Evolutionary conservation across 2,113 vertebrate species (phyloP).

Genomic region (Plecotus auritus): DNA sequence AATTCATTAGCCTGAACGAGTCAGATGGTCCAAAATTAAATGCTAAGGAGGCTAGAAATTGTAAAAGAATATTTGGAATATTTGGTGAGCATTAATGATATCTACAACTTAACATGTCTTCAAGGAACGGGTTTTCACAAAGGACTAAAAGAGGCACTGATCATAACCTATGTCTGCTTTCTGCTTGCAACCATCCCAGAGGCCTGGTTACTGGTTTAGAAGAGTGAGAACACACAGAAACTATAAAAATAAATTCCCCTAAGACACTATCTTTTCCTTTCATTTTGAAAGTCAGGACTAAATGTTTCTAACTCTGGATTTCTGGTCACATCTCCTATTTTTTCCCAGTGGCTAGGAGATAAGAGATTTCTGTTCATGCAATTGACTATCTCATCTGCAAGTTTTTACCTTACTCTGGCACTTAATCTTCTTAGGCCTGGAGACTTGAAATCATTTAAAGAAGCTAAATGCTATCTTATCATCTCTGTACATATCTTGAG

Average conservation of each 20-base stretch:
- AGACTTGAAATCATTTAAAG: slow-evolving; percentile 63
- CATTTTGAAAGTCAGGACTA: slow-evolving; percentile 30
- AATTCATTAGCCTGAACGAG: neutral
- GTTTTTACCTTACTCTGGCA: slow-evolving; percentile 12
- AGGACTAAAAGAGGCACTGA: neutral
- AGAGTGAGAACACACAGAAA: neutral
- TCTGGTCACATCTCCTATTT: slow-evolving; percentile 27
- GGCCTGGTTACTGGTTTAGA: neutral
- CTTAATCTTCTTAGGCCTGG: slow-evolving; percentile 27
- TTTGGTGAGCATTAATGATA: neutral
- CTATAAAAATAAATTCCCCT: neutral
- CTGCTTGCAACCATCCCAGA: neutral
- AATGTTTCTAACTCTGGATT: slow-evolving; percentile 37
- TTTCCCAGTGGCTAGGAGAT: slow-evolving; percentile 34
- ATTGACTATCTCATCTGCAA: slow-evolving; percentile 58
- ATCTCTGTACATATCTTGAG: slow-evolving; percentile 30
- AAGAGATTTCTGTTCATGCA: slow-evolving; percentile 28
- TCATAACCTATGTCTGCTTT: neutral
- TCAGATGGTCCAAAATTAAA: neutral
- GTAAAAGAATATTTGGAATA: neutral
- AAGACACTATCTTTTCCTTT: neutral
- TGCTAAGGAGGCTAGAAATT: neutral
- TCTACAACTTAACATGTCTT: neutral
- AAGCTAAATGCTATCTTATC: slow-evolving; percentile 47
- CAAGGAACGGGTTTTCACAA: neutral